phyloP scores from a whole-genome alignment of 2,797 vertebrate species.

The Cyclopterus lumpus region DNA sequence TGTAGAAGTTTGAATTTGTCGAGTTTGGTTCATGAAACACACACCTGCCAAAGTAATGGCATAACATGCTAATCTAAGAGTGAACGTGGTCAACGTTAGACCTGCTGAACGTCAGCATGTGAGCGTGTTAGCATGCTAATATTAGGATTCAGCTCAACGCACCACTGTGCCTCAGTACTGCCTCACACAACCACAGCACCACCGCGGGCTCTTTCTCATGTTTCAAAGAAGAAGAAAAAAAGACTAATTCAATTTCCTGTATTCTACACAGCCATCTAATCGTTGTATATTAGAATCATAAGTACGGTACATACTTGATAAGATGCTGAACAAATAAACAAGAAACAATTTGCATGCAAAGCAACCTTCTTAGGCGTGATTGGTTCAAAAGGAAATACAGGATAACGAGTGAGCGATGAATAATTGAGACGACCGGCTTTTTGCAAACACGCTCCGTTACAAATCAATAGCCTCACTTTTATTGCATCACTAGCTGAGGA shows the following conservation, averaged over 20 bases:
- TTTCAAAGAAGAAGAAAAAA: neutral
- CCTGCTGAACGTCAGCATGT: neutral
- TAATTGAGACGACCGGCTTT: conserved; percentile 48
- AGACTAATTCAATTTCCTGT: neutral
- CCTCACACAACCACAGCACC: neutral
- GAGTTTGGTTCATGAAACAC: neutral
- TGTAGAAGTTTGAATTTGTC: neutral
- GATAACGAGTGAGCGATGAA: conserved; percentile 32
- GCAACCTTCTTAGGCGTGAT: neutral
- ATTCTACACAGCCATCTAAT: neutral
- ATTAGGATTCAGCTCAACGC: conserved; percentile 7
- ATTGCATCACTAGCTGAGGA: conserved; percentile 69
- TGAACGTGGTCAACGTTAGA: neutral
- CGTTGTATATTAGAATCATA: neutral
- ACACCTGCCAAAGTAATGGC: neutral
- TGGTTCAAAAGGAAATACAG: conserved; percentile 16
- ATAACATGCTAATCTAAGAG: neutral
- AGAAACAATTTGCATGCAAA: neutral
- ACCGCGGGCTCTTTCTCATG: neutral
- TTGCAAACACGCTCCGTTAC: conserved; percentile 37
- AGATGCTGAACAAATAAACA: neutral
- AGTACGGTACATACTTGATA: neutral
- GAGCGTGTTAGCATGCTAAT: conserved; percentile 2
- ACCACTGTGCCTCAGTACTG: neutral
- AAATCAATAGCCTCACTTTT: conserved; percentile 72